Evolutionary conservation across 2,113 vertebrate genomes (phyloP), one percentile per base, ranked within the genome.

Genomic region (Myotis brandtii): DNA sequence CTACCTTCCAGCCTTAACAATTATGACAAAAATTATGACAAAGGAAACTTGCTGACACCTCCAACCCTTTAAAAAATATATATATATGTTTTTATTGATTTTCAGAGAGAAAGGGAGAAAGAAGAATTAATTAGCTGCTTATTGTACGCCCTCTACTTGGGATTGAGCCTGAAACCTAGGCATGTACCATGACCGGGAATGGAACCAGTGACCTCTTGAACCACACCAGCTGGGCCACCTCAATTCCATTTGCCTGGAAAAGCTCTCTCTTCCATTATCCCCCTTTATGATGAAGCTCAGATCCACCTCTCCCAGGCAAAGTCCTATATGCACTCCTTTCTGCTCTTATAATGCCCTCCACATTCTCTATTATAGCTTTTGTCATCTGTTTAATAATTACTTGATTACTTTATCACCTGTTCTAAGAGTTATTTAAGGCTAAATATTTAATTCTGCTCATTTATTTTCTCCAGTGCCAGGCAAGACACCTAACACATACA

Each of bases 1-100:
- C 48, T 77, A n/a, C 67, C 56, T 93, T 73, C 30, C 43, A 46
- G 3, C 54, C 27, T 92, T 80, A 85, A 72, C 64, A 89, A 48
- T 73, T 27, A 13, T 52, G 81, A 89, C 72, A 92, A 94, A 86
- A 89, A 48, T 73, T 27, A 13, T 52, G 81, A 89, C 72, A 92
- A 94, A 86, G 59, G 37, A 89, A 94, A 79, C 64, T 84, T 92
- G 56, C 64, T 91, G 83, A 77, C 27, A n/a, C 46, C 46, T 95
- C 21, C 23, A 59, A 59, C 8, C 56, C 9, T 8, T 54, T 54
- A 6, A 20, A 52, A 54, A 13, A 52, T 54, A 54, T 54, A 54
- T 54, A 21, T 56, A 56, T 54, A 54, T 54, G 17, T 52, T 18
- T 18, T 18, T 54, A 48, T 48, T 11, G 48, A 50, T 25, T 59